Evolutionary conservation across 2,113 vertebrate species (phyloP).

Genomic region (Mesoclemmys tuberculata): DNA sequence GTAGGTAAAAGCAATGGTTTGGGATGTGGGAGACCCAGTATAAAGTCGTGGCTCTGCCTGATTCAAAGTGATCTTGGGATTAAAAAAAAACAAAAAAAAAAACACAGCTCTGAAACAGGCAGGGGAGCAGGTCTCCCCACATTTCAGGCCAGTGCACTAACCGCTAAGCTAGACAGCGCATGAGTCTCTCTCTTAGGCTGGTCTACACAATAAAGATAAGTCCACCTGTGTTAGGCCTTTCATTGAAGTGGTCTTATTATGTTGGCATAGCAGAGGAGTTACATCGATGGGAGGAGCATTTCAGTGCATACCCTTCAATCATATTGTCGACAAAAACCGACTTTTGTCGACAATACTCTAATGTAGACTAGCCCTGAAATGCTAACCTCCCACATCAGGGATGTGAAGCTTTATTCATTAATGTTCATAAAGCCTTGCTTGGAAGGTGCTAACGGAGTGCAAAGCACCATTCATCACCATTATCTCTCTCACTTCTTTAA

Average conservation of each 20-base stretch:
- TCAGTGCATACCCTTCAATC: too few species aligned
- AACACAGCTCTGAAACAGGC: not conserved
- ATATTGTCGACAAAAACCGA: too few species aligned
- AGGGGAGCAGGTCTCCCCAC: fast-evolving
- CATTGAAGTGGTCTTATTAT: too few species aligned
- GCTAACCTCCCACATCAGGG: not conserved
- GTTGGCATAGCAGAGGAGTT: too few species aligned
- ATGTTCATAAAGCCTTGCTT: not conserved
- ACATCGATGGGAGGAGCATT: too few species aligned
- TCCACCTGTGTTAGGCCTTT: too few species aligned
- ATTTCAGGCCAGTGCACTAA: fast-evolving
- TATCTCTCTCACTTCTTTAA: not conserved
- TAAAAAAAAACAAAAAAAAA: too few species aligned
- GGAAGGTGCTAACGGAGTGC: not conserved
- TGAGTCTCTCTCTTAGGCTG: not conserved
- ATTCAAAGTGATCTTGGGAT: not conserved
- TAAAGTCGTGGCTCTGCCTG: not conserved
- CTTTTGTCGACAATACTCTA: too few species aligned
- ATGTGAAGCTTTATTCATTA: not conserved
- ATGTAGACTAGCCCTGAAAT: not conserved
- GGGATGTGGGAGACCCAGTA: not conserved
- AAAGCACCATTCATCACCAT: not conserved
- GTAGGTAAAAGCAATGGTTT: not conserved
- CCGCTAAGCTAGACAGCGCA: not conserved
- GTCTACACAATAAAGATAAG: too few species aligned